phyloP scores from a whole-genome alignment of 1,140 invertebrate species.

The Drosophila auraria region DNA sequence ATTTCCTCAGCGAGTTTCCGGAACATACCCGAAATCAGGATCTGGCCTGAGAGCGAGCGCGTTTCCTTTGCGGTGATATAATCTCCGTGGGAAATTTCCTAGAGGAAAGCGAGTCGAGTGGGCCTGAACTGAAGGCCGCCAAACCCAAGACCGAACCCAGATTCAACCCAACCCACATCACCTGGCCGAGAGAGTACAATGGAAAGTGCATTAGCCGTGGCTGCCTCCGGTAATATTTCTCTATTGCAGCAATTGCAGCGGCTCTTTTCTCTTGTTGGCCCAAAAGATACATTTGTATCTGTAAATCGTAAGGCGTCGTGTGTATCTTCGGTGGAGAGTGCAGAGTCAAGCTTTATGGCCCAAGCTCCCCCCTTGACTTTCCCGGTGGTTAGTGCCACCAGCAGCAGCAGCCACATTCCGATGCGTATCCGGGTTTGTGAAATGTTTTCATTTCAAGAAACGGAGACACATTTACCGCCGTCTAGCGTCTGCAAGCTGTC shows the following conservation, averaged over 20 bases:
- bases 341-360: slow-evolving; percentile 66
- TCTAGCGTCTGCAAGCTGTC: slow-evolving; percentile 69
- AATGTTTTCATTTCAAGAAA: slow-evolving; percentile 80
- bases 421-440: slow-evolving; percentile 83
- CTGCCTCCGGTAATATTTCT: slow-evolving; percentile 41
- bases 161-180: slow-evolving; percentile 24
- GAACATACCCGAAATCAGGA: slow-evolving; percentile 17
- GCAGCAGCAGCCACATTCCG: slow-evolving; percentile 64
- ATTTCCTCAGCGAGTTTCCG: slow-evolving; percentile 31
- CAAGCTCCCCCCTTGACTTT: slow-evolving; percentile 20
- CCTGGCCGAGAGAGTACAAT: slow-evolving; percentile 38
- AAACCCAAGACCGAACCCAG: slow-evolving; percentile 1
- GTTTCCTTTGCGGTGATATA: slow-evolving; percentile 46
- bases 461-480: slow-evolving; percentile 69
- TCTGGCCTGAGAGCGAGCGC: not conserved
- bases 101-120: slow-evolving; percentile 34
- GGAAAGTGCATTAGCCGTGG: slow-evolving; percentile 44
- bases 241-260: slow-evolving; percentile 45
- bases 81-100: slow-evolving; percentile 38
- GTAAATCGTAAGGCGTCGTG: slow-evolving; percentile 2
- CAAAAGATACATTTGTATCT: slow-evolving; percentile 29
- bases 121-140: slow-evolving; percentile 49
- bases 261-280: slow-evolving; percentile 35
- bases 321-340: slow-evolving; percentile 43
- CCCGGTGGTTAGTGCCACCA: slow-evolving; percentile 45